Evolutionary conservation across 2,113 vertebrate genomes (phyloP).

Genomic region (Aphyosemion australe): DNA sequence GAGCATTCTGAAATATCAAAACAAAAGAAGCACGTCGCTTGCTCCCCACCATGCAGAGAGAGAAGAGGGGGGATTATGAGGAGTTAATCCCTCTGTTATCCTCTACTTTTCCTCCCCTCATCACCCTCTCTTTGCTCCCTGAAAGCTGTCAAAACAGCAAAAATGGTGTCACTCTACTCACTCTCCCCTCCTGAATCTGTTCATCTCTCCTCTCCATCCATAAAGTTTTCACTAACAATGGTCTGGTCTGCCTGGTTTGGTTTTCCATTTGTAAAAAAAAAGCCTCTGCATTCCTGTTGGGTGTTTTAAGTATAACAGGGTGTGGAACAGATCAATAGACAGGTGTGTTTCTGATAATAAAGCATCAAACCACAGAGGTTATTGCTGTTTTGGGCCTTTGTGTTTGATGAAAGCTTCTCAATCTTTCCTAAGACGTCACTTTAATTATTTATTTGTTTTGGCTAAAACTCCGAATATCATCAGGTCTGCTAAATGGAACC

Average conservation of each 20-base stretch:
- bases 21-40: constrained; percentile 32
- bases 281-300: constrained; percentile 14
- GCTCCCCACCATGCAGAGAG: constrained; percentile 21
- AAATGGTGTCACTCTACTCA: neutral
- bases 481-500: neutral
- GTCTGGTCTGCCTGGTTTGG: constrained; percentile 21
- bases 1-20: constrained; percentile 34
- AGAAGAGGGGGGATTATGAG: constrained; percentile 45
- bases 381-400: neutral
- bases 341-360: neutral
- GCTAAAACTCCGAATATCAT: neutral
- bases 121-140: constrained; percentile 19
- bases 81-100: constrained; percentile 46
- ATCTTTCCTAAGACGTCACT: constrained; percentile 2
- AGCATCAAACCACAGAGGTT: neutral
- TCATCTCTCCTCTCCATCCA: no score
- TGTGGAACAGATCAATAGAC: neutral
- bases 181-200: neutral
- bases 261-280: neutral
- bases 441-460: constrained; percentile 39
- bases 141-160: constrained; percentile 15
- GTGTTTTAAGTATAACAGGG: neutral
- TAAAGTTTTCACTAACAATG: no score
- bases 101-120: constrained; percentile 54
- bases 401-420: no score